These are phyloP conservation scores for Cephalophus harveyi DNA, from an alignment of 2,113 vertebrate genomes.

Conservation along the genomic window DNA sequence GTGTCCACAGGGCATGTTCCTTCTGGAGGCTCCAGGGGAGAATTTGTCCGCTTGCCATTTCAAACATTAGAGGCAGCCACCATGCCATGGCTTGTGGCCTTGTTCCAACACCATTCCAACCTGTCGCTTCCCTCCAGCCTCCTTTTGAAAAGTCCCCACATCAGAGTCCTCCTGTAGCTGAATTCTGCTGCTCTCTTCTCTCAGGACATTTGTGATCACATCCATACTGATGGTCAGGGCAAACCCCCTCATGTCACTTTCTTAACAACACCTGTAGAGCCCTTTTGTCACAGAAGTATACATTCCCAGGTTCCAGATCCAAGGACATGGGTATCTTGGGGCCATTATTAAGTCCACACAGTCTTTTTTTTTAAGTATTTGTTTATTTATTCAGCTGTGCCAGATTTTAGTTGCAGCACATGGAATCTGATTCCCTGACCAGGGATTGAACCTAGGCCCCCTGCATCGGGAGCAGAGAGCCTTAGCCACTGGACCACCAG, in stretches of 20 bases:
- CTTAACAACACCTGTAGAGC: neutral
- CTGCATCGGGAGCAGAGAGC: neutral
- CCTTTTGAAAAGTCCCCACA: neutral
- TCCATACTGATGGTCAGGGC: fast-evolving
- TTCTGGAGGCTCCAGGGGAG: neutral
- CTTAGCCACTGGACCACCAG: neutral
- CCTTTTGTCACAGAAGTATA: no score
- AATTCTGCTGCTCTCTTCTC: neutral
- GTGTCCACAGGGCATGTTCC: fast-evolving
- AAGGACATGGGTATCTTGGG: neutral
- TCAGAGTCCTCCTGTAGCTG: fast-evolving
- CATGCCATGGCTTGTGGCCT: neutral
- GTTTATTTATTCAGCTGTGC: neutral
- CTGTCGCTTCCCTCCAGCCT: neutral
- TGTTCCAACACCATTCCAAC: neutral
- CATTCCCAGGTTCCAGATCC: no score
- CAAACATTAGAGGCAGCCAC: neutral
- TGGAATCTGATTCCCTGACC: neutral
- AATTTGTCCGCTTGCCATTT: neutral
- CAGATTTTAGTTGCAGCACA: neutral
- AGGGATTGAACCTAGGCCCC: neutral
- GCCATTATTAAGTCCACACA: neutral
- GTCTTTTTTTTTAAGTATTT: neutral
- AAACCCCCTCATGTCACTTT: neutral
- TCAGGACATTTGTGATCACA: no score